Conservation (phyloP, 2,797 vertebrate genomes). For the Orestias chungarensis region DNA sequence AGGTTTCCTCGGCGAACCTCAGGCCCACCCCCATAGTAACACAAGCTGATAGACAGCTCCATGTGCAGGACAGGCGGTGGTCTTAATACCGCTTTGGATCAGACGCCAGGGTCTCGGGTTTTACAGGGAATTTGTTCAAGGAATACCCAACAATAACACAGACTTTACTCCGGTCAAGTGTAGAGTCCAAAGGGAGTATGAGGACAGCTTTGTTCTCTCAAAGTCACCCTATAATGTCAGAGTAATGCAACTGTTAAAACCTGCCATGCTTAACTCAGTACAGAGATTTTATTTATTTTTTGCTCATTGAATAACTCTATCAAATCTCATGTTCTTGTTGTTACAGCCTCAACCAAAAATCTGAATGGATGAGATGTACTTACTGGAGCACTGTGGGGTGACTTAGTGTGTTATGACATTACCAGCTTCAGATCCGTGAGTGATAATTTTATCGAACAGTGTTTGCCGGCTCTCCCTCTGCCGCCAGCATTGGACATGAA, state of each 20-base stretch:
- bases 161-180: slow-evolving; percentile 47
- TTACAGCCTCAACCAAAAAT: slow-evolving; percentile 9
- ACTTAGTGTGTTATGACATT: slow-evolving; percentile 37
- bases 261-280: too few relatives aligned
- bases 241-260: not conserved
- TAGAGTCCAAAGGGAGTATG: not conserved
- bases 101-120: slow-evolving; percentile 44
- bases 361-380: slow-evolving; percentile 10
- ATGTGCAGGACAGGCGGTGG: slow-evolving; percentile 60
- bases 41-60: slow-evolving; percentile 69
- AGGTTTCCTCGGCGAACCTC: slow-evolving; percentile 44
- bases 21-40: slow-evolving; percentile 16
- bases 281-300: not conserved
- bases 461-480: slow-evolving; percentile 28
- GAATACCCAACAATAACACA: slow-evolving; percentile 60
- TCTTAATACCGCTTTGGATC: slow-evolving; percentile 32
- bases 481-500: slow-evolving; percentile 56
- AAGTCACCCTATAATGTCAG: slow-evolving; percentile 8
- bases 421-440: slow-evolving; percentile 52
- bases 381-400: slow-evolving; percentile 10
- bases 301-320: not conserved
- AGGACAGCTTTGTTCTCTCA: slow-evolving; percentile 15
- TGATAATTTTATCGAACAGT: slow-evolving; percentile 71
- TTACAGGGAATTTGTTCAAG: slow-evolving; percentile 60
- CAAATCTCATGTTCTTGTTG: not conserved